These are phyloP conservation scores for Lithobius niger DNA, from an alignment of 1,140 invertebrate genomes.

Conservation along the genomic window DNA sequence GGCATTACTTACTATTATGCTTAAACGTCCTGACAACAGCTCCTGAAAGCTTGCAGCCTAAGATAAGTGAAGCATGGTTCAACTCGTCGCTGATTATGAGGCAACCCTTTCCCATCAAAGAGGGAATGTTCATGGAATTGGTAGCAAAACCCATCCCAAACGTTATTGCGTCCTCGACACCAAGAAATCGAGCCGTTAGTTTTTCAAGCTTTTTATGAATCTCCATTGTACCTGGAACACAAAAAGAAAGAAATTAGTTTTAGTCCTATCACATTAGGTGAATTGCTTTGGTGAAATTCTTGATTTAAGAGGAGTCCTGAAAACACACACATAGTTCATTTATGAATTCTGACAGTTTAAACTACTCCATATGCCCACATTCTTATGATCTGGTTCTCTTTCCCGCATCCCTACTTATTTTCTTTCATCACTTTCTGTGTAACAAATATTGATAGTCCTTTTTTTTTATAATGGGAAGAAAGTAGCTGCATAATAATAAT, in stretches of 20 bases:
- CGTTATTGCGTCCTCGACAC: slow-evolving; percentile 40
- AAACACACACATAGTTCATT: too few relatives aligned
- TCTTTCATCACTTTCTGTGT: too few relatives aligned
- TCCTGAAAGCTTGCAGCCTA: slow-evolving; percentile 35
- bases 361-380: too few relatives aligned
- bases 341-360: too few relatives aligned
- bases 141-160: slow-evolving; percentile 39
- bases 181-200: slow-evolving; percentile 38
- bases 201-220: slow-evolving; percentile 38
- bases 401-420: too few relatives aligned
- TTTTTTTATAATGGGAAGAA: too few relatives aligned
- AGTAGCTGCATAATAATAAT: too few relatives aligned
- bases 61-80: slow-evolving; percentile 36
- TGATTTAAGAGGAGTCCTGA: too few relatives aligned
- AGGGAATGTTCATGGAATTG: slow-evolving; percentile 36
- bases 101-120: slow-evolving; percentile 31
- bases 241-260: slow-evolving; percentile 15
- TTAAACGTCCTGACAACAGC: slow-evolving; percentile 34
- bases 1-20: slow-evolving; percentile 35
- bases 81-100: slow-evolving; percentile 38
- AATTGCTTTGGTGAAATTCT: too few relatives aligned
- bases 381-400: too few relatives aligned
- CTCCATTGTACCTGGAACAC: slow-evolving; percentile 30
- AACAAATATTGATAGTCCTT: too few relatives aligned
- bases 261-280: too few relatives aligned